Evolutionary conservation across 2,113 vertebrate species (phyloP).

Genomic region (Nesogale talazaci): DNA sequence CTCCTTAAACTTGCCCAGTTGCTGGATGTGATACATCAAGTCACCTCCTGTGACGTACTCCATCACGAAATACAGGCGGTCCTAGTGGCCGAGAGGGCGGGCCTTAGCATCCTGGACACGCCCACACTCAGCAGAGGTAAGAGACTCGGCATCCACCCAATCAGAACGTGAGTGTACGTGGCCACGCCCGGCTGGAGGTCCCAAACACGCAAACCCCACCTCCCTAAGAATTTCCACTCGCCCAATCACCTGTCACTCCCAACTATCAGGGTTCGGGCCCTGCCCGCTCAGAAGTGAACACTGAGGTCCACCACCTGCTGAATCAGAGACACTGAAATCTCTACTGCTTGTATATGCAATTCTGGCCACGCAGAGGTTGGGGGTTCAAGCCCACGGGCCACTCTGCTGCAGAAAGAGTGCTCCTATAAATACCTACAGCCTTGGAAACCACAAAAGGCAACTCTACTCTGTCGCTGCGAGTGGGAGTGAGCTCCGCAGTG

Average conservation of each 20-base stretch:
- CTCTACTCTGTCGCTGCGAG: no score
- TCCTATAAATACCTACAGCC: no score
- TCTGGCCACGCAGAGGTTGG: background rate
- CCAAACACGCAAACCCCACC: background rate
- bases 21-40: slow-evolving; percentile 97
- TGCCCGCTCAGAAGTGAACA: background rate
- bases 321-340: no score
- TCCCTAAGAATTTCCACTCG: background rate
- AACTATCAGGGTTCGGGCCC: background rate
- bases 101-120: background rate
- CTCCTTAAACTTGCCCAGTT: slow-evolving; percentile 96
- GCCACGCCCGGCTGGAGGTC: no score
- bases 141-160: background rate
- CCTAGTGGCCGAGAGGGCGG: slow-evolving; percentile 80
- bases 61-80: slow-evolving; percentile 96
- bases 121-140: background rate
- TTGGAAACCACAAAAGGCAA: no score
- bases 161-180: background rate
- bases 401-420: no score
- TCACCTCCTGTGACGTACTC: slow-evolving; percentile 96
- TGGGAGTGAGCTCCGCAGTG: no score
- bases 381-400: no score
- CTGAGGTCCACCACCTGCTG: background rate
- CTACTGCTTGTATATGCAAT: background rate
- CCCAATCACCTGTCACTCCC: background rate